phyloP scores from a whole-genome alignment of 1,140 invertebrate species.

The Hylaeus anthracinus region DNA sequence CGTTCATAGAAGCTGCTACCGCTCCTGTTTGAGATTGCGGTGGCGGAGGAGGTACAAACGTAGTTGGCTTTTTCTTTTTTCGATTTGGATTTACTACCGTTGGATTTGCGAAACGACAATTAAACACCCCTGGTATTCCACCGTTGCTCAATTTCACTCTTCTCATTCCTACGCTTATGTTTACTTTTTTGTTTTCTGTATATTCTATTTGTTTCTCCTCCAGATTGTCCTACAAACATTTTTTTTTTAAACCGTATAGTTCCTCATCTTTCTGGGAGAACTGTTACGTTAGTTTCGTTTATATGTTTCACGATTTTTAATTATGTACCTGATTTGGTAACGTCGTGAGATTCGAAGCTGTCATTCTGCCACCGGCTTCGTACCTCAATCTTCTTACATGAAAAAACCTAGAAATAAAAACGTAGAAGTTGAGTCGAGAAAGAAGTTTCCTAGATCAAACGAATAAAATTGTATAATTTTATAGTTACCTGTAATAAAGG shows the following conservation, averaged over 20 bases:
- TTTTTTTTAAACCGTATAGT: constrained; percentile 3
- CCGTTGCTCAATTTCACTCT: constrained; percentile 78
- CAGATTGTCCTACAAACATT: constrained; percentile 64
- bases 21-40: constrained; percentile 71
- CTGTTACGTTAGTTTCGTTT: background rate
- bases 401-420: constrained; percentile 82
- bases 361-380: constrained; percentile 84
- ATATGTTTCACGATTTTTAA: background rate
- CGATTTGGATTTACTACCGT: constrained; percentile 83
- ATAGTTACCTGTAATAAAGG: constrained; percentile 88
- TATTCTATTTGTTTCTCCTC: constrained; percentile 75
- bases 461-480: background rate
- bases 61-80: constrained; percentile 94
- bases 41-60: constrained; percentile 90
- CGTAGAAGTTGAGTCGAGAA: background rate
- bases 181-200: constrained; percentile 72
- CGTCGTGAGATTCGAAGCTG: constrained; percentile 70
- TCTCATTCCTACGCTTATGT: constrained; percentile 63
- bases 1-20: constrained; percentile 49
- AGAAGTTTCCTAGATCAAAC: background rate
- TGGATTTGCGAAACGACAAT: constrained; percentile 92
- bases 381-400: constrained; percentile 85
- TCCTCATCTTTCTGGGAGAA: background rate
- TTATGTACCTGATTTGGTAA: constrained; percentile 70
- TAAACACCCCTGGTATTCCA: constrained; percentile 93